phyloP scores from a whole-genome alignment of 2,113 vertebrate genomes.

The Lichenostomus cassidix region DNA sequence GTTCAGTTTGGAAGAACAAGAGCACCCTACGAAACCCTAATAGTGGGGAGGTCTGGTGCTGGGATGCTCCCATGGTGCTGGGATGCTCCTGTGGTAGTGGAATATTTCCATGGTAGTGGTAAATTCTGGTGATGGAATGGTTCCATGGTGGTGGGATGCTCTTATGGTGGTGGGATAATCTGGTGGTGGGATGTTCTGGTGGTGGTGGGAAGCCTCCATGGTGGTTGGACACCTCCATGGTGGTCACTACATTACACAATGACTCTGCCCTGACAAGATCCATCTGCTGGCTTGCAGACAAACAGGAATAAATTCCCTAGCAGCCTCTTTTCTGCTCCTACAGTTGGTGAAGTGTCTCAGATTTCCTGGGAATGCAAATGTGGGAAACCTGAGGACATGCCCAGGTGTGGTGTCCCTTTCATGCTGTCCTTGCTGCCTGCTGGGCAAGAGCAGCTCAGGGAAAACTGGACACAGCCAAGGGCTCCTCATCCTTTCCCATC shows the following conservation, averaged over 20 bases:
- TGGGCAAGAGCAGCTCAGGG: background rate
- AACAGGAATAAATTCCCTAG: background rate
- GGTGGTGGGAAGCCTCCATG: background rate
- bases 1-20: background rate
- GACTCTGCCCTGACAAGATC: background rate
- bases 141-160: background rate
- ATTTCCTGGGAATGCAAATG: background rate
- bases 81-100: background rate
- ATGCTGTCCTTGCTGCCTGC: background rate
- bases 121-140: background rate
- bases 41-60: background rate
- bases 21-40: accelerated
- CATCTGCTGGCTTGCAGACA: background rate
- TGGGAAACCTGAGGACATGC: background rate
- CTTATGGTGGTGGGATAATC: background rate
- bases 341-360: background rate
- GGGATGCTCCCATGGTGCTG: background rate
- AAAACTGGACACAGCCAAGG: background rate
- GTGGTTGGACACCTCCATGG: background rate
- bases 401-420: background rate
- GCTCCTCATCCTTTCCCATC: background rate
- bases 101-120: accelerated
- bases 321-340: background rate
- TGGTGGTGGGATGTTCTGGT: background rate
- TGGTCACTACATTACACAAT: background rate